Percentiles rank a stretch among this genome's conserved stretches.
phyloP scores from a whole-genome alignment of 2,113 vertebrate species.

The Hypomesus transpacificus region DNA sequence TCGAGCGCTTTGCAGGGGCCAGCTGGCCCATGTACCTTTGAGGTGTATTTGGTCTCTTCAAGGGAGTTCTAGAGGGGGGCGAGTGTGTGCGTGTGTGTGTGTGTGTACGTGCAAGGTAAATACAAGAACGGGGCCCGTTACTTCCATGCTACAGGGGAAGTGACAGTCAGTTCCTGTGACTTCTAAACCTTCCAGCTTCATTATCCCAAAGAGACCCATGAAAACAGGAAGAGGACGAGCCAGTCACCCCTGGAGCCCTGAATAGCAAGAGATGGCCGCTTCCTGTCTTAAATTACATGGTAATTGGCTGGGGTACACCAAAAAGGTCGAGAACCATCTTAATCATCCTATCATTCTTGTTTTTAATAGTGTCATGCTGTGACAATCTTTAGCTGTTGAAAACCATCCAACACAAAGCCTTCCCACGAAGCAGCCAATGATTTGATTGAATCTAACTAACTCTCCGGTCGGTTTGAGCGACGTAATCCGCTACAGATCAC shows the following conservation, averaged over 20 bases:
- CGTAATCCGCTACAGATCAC: no score
- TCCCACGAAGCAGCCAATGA: no score
- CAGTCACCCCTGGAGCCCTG: neutral
- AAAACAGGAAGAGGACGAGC: conserved; percentile 26
- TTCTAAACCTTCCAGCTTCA: conserved; percentile 4
- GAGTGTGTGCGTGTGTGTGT: conserved; percentile 5
- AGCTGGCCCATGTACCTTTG: neutral
- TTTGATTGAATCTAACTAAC: no score
- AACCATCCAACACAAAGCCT: no score
- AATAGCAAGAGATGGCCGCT: neutral
- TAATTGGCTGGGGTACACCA: neutral
- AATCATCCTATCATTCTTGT: no score
- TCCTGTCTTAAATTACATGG: conserved; percentile 4
- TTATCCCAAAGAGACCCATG: neutral
- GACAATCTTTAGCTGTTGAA: no score
- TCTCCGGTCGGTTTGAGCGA: no score
- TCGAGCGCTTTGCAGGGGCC: neutral
- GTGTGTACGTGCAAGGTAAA: neutral
- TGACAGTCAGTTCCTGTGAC: conserved; percentile 15
- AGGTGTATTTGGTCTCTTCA: neutral
- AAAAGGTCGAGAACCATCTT: no score
- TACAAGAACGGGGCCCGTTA: neutral
- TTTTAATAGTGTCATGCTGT: no score
- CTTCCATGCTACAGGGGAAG: neutral
- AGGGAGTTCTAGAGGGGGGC: neutral